Conservation (phyloP, 2,113 vertebrate genomes). For the Arenaria interpres region DNA sequence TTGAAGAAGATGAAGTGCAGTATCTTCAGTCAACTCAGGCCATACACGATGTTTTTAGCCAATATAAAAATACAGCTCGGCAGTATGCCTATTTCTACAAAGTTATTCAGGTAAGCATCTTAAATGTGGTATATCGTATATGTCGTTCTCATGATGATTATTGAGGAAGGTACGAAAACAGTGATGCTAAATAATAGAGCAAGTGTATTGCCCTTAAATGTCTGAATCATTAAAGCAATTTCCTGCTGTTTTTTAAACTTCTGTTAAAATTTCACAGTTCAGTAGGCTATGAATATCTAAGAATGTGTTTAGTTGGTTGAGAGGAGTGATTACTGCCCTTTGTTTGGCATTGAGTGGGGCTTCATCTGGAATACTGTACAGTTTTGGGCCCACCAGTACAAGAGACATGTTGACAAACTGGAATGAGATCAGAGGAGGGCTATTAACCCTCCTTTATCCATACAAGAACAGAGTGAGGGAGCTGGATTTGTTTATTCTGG, state of each 20-base stretch:
- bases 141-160: not conserved
- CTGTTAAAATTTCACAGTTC: not conserved
- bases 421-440: not conserved
- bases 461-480: not conserved
- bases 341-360: not conserved
- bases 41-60: slow-evolving; percentile 92
- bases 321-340: not conserved
- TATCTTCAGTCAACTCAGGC: slow-evolving; percentile 93
- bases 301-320: not conserved
- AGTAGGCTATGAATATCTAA: not conserved
- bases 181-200: not conserved
- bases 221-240: not conserved
- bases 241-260: not conserved
- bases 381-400: not conserved
- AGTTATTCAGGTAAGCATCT: slow-evolving; percentile 88
- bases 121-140: not conserved
- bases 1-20: slow-evolving; percentile 91
- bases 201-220: not conserved
- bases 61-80: slow-evolving; percentile 97
- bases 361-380: not conserved
- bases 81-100: slow-evolving; percentile 99
- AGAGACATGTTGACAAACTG: not conserved
- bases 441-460: not conserved
- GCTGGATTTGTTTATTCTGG: not conserved
- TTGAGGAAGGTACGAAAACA: not conserved